A percentile compares a stretch with the other conserved stretches of the same genome.
Conservation (phyloP, 2,888 invertebrate genomes). For the Pseudococcus longispinus region DNA sequence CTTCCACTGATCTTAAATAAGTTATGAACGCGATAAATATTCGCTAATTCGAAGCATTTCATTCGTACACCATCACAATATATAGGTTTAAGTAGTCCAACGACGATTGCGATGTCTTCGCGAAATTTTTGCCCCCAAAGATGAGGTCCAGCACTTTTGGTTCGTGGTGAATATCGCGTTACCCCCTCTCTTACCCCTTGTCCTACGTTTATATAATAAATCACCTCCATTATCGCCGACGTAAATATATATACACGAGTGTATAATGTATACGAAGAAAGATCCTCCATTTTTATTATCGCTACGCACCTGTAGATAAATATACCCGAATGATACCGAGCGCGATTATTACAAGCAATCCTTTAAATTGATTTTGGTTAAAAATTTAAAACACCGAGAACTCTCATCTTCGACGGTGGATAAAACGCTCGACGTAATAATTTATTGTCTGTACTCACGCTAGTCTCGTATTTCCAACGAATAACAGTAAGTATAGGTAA, state of each 20-base stretch:
- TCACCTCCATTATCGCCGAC: neutral
- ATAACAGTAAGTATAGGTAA: neutral
- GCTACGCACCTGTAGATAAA: neutral
- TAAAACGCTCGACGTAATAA: neutral
- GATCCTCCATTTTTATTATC: neutral
- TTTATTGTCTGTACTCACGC: conserved; percentile 8
- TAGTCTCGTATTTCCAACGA: neutral
- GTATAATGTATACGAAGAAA: neutral
- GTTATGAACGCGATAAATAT: conserved; percentile 29
- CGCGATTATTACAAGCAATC: neutral
- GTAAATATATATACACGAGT: neutral
- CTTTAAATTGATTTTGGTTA: conserved; percentile 18
- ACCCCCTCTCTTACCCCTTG: too few species aligned
- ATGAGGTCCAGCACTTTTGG: neutral
- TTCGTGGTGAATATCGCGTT: too few species aligned
- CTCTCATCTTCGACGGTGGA: neutral
- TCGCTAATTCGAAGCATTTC: conserved; percentile 28
- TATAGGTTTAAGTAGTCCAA: neutral
- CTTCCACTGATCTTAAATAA: conserved; percentile 29
- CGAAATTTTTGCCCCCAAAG: neutral
- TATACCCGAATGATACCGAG: neutral
- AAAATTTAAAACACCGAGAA: neutral
- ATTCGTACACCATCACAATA: too few species aligned
- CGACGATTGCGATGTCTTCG: neutral
- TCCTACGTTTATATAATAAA: neutral